Evolutionary conservation across 2,797 vertebrate species (phyloP), one percentile per base, ranked within the genome.

Genomic region (Peromyscus aztecus): DNA sequence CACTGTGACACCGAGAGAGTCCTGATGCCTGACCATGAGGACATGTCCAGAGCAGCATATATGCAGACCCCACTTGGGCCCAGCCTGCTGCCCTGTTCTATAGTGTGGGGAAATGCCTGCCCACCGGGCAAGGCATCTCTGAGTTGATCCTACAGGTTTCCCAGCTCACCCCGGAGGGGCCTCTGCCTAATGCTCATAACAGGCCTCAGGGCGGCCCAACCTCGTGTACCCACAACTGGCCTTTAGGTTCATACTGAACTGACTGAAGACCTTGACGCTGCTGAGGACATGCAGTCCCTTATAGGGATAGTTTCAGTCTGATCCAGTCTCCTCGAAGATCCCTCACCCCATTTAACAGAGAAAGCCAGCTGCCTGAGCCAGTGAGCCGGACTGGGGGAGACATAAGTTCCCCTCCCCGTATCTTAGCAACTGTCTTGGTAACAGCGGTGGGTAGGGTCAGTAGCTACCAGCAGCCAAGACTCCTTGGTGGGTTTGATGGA

Each of bases 1-100:
- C 52, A 7, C 0, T 2, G 1, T 13, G 75, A 37, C 0, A 0
- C 8, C 0, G 0, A 16, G 27, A 43, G 43, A 24, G 13, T 17
- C 76, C 21, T 40, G 2, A 11, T 11, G 23, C 78, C 61, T 46
- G 40, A 40, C 49, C n/a, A 13, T 21, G 46, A 16, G 16, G 24
- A 40, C 31, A 14, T 49, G 69, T 27, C 23, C 29, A 19, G 55
- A 24, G 73, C 37, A 23, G 34, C 49, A 13, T 16, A 5, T 19
- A 34, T 19, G 55, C 24, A 7, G 37, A 24, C 49, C n/a, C 83
- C 16, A 10, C 77, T 46, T 12, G 2, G 11, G 19, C 40, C 23
- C 31, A 8, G 10, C 10, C 34, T 34, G 23, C 75, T 49, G 73
- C n/a, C 23, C 34, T 65, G 49, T 16, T 90, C 88, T 78, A 2